Evolutionary conservation across 2,113 vertebrate genomes (phyloP), one percentile per base, ranked within the genome.

Genomic region (Fulica atra): DNA sequence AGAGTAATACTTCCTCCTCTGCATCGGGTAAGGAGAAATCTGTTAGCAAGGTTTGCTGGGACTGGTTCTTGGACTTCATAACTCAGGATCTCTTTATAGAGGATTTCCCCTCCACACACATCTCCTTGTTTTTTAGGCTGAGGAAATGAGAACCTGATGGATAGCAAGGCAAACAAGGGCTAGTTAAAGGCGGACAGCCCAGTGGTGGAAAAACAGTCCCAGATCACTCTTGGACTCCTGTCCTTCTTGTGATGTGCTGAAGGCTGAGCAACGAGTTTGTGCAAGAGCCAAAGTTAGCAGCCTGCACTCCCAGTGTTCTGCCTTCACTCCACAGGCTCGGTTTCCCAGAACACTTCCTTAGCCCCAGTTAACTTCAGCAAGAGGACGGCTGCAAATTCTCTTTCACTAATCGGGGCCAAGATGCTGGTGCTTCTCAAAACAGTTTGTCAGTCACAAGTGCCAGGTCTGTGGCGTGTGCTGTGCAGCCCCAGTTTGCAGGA

Each of bases 361-460:
- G 57, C 40, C 88, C 38, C 53, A 61, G 19, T 33, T 79, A 46
- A 74, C 60, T 81, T 86, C 76, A 68, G 18, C 13, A 46, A 81
- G 40, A 72, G 36, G 53, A 59, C 15, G 21, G 57, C 74, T 85
- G 48, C 57, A 81, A 93, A 95, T 65, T 46, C 35, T 21, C 57
- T 93, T 87, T 95, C 73, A 61, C 26, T 57, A 69, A 80, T 38
- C 31, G 11, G 3, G 16, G 13, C 46, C 56, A 72, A 86, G 57
- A 26, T 61, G 73, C 40, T 92, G 69, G 38, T 86, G 65, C 65
- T 88, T 86, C 90, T 94, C 68, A 56, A 83, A 95, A 78, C 71
- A 78, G 29, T 65, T 90, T 66, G 36, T 71, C 92, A 57, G 57
- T 65, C 88, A 29, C 46, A 63, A 82, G 63, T 26, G n/a, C 36